Conservation (phyloP, 2,797 vertebrate species). For the Argya squamiceps region DNA sequence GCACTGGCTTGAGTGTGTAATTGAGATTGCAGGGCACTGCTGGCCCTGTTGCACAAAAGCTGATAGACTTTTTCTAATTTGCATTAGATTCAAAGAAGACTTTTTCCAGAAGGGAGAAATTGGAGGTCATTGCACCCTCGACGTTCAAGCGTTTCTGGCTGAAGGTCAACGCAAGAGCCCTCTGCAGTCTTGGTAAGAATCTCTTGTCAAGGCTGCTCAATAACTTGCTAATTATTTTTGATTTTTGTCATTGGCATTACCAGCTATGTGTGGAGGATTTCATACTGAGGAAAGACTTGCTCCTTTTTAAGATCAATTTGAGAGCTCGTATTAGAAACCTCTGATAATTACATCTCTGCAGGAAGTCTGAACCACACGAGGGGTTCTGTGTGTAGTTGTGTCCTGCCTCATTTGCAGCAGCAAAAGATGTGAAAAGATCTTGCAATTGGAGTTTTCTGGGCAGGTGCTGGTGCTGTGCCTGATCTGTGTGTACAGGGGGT, state of each 20-base stretch:
- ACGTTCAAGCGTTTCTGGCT: slow-evolving; percentile 75
- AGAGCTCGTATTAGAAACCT: neutral
- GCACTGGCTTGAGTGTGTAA: neutral
- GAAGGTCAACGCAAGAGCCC: slow-evolving; percentile 94
- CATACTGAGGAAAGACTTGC: neutral
- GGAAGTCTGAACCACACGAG: neutral
- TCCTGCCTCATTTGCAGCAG: neutral
- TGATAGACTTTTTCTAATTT: neutral
- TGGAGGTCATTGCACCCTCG: slow-evolving; percentile 87
- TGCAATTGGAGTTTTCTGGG: neutral
- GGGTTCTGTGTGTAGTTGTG: neutral
- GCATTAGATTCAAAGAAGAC: slow-evolving; percentile 91
- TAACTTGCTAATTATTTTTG: neutral
- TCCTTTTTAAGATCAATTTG: neutral
- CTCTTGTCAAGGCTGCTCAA: neutral
- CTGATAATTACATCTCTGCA: neutral
- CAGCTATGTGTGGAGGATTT: neutral
- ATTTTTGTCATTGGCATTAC: neutral
- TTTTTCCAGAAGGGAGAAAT: slow-evolving; percentile 89
- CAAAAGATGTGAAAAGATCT: neutral
- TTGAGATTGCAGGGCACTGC: neutral
- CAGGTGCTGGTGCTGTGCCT: neutral
- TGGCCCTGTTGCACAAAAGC: neutral
- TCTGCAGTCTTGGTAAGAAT: slow-evolving; percentile 92
- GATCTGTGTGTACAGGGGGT: neutral